These are phyloP conservation scores for Cosmopolites sordidus DNA, from an alignment of 2,888 invertebrate genomes.

Conservation along the genomic window DNA sequence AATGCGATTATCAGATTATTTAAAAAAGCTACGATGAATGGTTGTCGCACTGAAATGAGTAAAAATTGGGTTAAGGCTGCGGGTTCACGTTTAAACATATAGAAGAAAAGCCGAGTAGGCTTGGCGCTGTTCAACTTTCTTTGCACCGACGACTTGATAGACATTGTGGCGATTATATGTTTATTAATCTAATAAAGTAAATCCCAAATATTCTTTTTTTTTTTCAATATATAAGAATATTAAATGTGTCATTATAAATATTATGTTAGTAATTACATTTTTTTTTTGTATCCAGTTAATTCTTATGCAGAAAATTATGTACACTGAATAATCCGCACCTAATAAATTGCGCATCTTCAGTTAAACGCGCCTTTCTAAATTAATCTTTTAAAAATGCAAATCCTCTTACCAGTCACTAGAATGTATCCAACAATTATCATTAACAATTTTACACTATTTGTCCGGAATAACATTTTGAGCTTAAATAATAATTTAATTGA, in stretches of 20 bases:
- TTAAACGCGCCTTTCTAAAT: background rate
- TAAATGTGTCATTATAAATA: too few relatives aligned
- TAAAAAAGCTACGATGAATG: too few relatives aligned
- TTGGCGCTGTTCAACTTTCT: background rate
- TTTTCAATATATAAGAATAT: too few relatives aligned
- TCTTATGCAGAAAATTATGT: too few relatives aligned
- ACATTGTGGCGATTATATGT: too few relatives aligned
- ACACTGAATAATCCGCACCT: too few relatives aligned
- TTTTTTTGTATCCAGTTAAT: too few relatives aligned
- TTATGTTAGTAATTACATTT: too few relatives aligned
- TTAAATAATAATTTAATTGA: background rate
- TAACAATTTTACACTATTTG: conserved; percentile 19
- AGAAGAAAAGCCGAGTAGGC: conserved; percentile 1
- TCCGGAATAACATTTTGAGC: conserved; percentile 22
- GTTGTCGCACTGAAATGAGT: too few relatives aligned
- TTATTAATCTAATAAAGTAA: too few relatives aligned
- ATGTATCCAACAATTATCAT: conserved; percentile 21
- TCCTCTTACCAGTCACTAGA: conserved; percentile 21
- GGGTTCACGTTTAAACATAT: background rate
- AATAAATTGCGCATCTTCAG: background rate
- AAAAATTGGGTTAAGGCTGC: background rate
- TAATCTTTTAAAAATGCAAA: background rate
- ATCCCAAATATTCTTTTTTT: too few relatives aligned
- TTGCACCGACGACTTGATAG: background rate
- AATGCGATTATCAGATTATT: too few relatives aligned